Conservation (phyloP, 2,888 invertebrate genomes). For the Agrotis puta region DNA sequence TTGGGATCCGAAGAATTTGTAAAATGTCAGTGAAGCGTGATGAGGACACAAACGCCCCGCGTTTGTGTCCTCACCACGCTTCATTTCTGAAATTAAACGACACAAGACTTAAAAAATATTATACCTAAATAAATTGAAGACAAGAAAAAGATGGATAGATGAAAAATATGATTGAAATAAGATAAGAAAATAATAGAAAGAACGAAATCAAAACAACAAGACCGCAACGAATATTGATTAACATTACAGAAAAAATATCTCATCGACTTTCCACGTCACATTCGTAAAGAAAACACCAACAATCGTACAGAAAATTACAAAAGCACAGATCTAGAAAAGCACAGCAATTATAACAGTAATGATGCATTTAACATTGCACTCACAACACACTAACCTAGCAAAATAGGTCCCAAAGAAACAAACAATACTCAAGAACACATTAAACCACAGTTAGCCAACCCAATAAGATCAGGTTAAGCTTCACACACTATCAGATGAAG, state of each 20-base stretch:
- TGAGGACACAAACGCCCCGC: no score
- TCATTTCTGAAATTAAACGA: no score
- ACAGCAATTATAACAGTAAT: conserved; percentile 10
- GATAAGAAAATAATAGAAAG: background rate
- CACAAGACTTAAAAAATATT: no score
- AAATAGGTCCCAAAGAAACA: conserved; percentile 10
- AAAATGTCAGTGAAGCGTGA: background rate
- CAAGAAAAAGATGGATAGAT: no score
- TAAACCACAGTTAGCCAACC: conserved; percentile 61
- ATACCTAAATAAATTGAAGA: background rate
- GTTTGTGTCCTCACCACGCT: no score
- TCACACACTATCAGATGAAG: conserved; percentile 63
- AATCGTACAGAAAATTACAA: background rate
- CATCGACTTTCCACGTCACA: background rate
- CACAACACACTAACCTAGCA: conserved; percentile 49
- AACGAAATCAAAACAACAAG: background rate
- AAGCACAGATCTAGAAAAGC: conserved; percentile 14
- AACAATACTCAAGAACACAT: conserved; percentile 43
- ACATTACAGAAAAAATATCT: background rate
- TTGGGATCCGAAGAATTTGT: conserved; percentile 1
- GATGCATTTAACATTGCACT: conserved; percentile 19
- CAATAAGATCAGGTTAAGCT: conserved; percentile 55
- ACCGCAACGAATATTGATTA: background rate
- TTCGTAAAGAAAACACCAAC: background rate
- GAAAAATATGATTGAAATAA: background rate